Evolutionary conservation across 2,797 vertebrate genomes (phyloP).

Genomic region (Scomberomorus guttatus): DNA sequence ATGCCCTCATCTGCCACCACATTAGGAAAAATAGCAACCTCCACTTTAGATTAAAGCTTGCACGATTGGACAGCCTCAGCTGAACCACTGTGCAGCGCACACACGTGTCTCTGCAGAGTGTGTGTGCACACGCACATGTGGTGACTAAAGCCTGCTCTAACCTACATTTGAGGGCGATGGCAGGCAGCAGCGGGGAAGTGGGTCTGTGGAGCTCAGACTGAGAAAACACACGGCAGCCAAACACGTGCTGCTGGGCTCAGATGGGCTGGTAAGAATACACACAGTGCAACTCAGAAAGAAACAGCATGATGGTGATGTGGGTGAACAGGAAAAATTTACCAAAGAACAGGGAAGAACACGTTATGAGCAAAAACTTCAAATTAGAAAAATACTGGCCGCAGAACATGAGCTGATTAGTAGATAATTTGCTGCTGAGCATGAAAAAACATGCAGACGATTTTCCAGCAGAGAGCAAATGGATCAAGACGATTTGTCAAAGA

Average conservation of each 20-base stretch:
- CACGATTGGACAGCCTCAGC: conserved; percentile 30
- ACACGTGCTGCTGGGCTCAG: conserved; percentile 65
- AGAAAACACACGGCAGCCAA: conserved; percentile 38
- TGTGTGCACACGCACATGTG: background rate
- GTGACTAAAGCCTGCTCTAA: conserved; percentile 70
- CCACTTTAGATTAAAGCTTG: conserved; percentile 54
- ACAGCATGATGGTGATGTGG: background rate
- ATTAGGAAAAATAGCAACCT: conserved; percentile 23
- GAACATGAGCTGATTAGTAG: conserved; percentile 3
- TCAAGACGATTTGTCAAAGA: conserved; percentile 6
- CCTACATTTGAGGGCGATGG: conserved; percentile 65
- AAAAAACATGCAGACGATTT: background rate
- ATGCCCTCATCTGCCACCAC: conserved; percentile 32
- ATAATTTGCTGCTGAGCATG: background rate
- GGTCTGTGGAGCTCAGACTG: conserved; percentile 68
- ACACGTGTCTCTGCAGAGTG: background rate
- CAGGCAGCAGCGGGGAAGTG: conserved; percentile 55
- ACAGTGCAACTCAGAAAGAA: background rate
- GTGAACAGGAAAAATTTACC: conserved; percentile 1
- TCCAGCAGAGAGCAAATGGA: background rate
- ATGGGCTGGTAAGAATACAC: conserved; percentile 24
- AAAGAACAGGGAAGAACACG: background rate
- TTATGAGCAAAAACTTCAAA: background rate
- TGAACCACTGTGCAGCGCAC: conserved; percentile 34
- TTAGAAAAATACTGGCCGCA: background rate